Evolutionary conservation across 2,113 vertebrate species (phyloP), one percentile per base, ranked within the genome.

Genomic region (Sisor rabdophorus): DNA sequence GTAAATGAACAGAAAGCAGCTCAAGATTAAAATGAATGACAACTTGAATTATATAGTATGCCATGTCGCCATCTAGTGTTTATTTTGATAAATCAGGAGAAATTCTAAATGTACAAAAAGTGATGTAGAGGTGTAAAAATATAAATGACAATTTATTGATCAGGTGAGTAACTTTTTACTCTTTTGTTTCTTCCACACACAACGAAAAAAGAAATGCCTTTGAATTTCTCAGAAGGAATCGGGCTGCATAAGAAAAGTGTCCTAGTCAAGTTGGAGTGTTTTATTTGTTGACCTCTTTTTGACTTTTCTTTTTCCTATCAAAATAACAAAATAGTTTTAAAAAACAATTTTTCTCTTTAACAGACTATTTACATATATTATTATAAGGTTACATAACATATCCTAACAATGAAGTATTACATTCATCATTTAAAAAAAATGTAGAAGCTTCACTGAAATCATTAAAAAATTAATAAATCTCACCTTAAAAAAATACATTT

Each of bases 61-160:
- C 52, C 67, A 65, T 69, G 36, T 48, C 55, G 50, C 71, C 76
- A 75, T 73, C 80, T 75, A 71, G 71, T 81, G 80, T 69, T 17
- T 52, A 20, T 52, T 40, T 24, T 54, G 28, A 26, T 59, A 8
- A 59, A 17, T 26, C 15, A 52, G 15, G 19, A 52, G 22, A 15
- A 52, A 22, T 17, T 32, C 3, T 16, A 36, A 16, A 61, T n/a
- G 2, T 15, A 9, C 2, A 17, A 1, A 4, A 3, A 3, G 20
- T 53, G 48, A 55, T 65, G 20, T 16, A 63, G 26, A 30, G 28
- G 68, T n/a, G n/a, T 36, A 36, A 9, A 55, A 55, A 16, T n/a
- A 12, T 9, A 13, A 73, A 73, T 48, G 22, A 30, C 17, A 58
- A 58, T 4, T 58, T 15, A 50, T 47, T 50, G 0, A 32, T 20